Base-by-base conservation (phyloP, 2,888 invertebrate species). In the Coleophora flavipennella region DNA sequence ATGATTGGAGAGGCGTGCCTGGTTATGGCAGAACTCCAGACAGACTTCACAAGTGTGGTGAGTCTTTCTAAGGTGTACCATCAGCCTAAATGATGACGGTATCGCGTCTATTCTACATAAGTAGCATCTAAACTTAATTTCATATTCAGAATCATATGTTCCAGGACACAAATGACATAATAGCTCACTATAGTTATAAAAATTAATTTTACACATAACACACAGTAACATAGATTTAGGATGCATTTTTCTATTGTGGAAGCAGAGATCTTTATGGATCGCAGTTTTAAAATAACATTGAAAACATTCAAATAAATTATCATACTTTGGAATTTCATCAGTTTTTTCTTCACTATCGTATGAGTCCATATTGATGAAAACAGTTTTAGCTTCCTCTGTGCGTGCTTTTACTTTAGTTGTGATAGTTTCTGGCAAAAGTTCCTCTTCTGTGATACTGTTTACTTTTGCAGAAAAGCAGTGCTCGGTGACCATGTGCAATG, bases 21-120 rank as follows among this genome's bases (percentile, higher is more conserved):
- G 95, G 63, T 90, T 92, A 38, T 90, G 88, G 57, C 94, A 93
- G 47, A 90, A 87, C 69, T 95, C 94, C 50, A 95, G 77, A 62
- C 95, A 95, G 13, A 95, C 92, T 75, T 95, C 95, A 70, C 95
- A 95, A 0, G 92, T 90, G 64, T 92, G 91, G 71, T 95, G 95
- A 47, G 89, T 88, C 68, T 94, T 94, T 26, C 95, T 77, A 45
- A 95, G 73, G 72, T 95, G 95, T 31, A 95, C 94, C 94, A 95
- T 94, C 41, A 95, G 76, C 42, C 95, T 88, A 74, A 95, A 95
- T 3, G 94, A 91, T 14, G 94, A 94, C n/a, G 93, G 93, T 53
- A 95, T 86, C 53, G 90, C 88, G 56, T 90, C 90, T 52, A 90
- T 79, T 36, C 90, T 88, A 68, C 95, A 95, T 62, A 94, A 87